These are phyloP conservation scores for Artemia franciscana DNA, from an alignment of 1,140 invertebrate species.

Conservation along the genomic window DNA sequence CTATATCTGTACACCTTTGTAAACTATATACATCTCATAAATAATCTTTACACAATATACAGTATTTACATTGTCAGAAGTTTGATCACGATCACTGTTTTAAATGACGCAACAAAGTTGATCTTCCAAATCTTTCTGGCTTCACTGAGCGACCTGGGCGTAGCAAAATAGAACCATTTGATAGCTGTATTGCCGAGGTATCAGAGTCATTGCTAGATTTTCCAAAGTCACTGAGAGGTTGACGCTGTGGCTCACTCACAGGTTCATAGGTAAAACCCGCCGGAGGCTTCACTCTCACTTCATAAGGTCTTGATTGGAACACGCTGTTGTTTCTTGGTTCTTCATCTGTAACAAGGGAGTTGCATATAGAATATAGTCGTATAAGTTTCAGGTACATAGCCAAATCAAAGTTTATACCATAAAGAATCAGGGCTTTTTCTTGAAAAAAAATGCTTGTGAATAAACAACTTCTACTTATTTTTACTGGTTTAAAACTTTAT, in stretches of 20 bases:
- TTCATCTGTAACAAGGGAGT: background rate
- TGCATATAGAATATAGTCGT: too few relatives aligned
- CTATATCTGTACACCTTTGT: background rate
- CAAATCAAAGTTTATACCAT: too few relatives aligned
- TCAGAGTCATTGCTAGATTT: background rate
- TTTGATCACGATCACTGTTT: background rate
- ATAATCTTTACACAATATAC: background rate
- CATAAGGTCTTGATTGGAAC: background rate
- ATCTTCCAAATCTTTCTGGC: background rate
- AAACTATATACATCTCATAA: background rate
- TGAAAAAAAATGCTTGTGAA: too few relatives aligned
- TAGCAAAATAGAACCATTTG: background rate
- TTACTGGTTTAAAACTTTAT: too few relatives aligned
- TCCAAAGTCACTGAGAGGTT: background rate
- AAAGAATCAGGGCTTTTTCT: too few relatives aligned
- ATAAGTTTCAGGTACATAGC: too few relatives aligned
- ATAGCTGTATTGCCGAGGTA: background rate
- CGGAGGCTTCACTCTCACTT: background rate
- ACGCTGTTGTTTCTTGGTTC: background rate
- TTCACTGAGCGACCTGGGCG: background rate
- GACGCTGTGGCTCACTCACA: background rate
- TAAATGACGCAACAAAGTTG: background rate
- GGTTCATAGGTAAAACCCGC: background rate
- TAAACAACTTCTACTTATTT: too few relatives aligned
- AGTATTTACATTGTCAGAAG: background rate